phyloP scores from a whole-genome alignment of 2,797 vertebrate genomes.

The Pristis pectinata region DNA sequence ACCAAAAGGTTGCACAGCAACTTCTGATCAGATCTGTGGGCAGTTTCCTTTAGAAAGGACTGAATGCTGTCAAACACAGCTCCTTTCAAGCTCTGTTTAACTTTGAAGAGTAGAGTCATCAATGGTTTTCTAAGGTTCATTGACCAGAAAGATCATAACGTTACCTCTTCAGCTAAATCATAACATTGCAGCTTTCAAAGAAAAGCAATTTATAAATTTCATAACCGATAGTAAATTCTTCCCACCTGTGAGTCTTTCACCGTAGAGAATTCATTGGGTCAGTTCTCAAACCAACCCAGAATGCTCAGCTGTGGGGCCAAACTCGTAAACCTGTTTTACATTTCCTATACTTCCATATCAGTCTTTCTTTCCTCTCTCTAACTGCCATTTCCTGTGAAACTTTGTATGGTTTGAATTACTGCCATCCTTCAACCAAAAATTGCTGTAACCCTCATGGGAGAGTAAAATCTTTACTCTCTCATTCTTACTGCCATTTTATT shows the following conservation, averaged over 20 bases:
- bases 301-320: background rate
- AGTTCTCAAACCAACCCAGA: background rate
- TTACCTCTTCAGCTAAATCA: background rate
- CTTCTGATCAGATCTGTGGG: background rate
- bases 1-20: background rate
- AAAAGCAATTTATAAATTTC: slow-evolving; percentile 29
- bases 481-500: slow-evolving; percentile 14
- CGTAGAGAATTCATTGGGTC: slow-evolving; percentile 10
- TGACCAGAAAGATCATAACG: background rate
- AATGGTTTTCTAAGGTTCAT: background rate
- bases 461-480: slow-evolving; percentile 11
- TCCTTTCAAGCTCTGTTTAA: background rate
- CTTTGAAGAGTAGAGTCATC: background rate
- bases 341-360: slow-evolving; percentile 13
- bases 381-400: slow-evolving; percentile 29
- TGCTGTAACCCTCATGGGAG: background rate
- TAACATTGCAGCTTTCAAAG: background rate
- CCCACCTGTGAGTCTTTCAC: slow-evolving; percentile 11
- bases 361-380: slow-evolving; percentile 15
- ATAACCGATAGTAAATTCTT: slow-evolving; percentile 19
- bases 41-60: background rate
- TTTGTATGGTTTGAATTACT: slow-evolving; percentile 29
- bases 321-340: slow-evolving; percentile 31
- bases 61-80: background rate
- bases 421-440: background rate